Base-by-base conservation (phyloP, 64 coral and sea anemone species). In the Platygyra sinensis region DNA sequence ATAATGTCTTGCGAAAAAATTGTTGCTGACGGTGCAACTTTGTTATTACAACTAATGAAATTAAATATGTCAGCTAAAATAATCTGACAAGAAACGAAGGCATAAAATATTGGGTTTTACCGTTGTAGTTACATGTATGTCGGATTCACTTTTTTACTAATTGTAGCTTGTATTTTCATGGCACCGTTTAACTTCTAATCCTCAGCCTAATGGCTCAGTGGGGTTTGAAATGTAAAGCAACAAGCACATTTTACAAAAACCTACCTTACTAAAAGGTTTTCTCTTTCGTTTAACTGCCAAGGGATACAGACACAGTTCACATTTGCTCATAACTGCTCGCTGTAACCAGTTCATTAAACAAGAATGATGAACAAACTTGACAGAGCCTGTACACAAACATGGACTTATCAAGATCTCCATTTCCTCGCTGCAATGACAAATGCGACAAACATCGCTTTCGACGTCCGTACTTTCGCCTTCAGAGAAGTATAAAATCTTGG, bases 341-440 rank as follows among this genome's bases (percentile, higher is more conserved):
- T 99, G 89, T 49, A 99, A 67, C 97, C 97, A 99, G 69, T 72
- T 92, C 94, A 99, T 95, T 0, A 99, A 83, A 86, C 97, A 99
- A 0, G 88, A 78, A 20, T 99, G 94, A 50, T 99, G 97, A 22
- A 99, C 90, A 67, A 89, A 94, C 67, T 91, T 91, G 6, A 99
- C 91, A 54, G 97, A 95, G 0, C 97, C 97, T 11, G 91, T 99
- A 27, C 97, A 99, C 31, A 94, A 62, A 88, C 97, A 99, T 12
- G 97, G 97, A 81, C 97, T 99, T 13, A 99, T 95, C 2, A 99
- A 86, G 0, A 52, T 4, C 46, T 96, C 97, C 10, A 67, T 31
- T 2, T 99, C 97, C 0, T 89, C 76, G 17, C 80, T 89, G 72
- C 96, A 84, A 20, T 98, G 96, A 67, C 96, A 98, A 61, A 98